Percentiles rank a stretch among this genome's conserved stretches.
phyloP scores from a whole-genome alignment of 1,140 invertebrate genomes.

The Dinoponera quadriceps region DNA sequence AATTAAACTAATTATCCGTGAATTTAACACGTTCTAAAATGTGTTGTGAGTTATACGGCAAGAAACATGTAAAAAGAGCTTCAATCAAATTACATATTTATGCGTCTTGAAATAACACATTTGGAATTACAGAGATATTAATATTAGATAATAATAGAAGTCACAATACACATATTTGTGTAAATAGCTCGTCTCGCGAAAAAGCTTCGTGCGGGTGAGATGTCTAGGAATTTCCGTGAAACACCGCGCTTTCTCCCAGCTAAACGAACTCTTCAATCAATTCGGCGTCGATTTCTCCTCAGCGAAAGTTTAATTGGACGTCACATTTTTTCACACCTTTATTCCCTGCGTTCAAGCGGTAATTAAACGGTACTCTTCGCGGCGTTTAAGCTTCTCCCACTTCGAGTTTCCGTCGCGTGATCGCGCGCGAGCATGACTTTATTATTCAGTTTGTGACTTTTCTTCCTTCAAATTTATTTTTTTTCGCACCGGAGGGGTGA shows the following conservation, averaged over 20 bases:
- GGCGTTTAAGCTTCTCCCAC: constrained; percentile 16
- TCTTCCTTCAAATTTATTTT: no score
- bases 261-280: constrained; percentile 51
- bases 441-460: constrained; percentile 1
- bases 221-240: constrained; percentile 40
- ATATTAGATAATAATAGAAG: background rate
- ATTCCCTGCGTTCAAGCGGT: constrained; percentile 39
- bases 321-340: constrained; percentile 51
- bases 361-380: constrained; percentile 49
- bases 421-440: background rate
- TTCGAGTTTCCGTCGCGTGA: constrained; percentile 13
- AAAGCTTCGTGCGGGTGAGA: background rate
- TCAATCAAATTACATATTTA: no score
- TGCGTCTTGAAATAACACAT: no score
- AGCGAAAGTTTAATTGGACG: constrained; percentile 60
- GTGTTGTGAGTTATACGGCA: no score
- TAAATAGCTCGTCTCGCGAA: background rate
- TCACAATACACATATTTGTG: background rate
- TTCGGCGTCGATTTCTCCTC: constrained; percentile 55
- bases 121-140: no score
- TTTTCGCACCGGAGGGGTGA: no score
- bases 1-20: no score
- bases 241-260: constrained; percentile 40
- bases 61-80: no score
- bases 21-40: no score